Base-by-base conservation (phyloP, 2,797 vertebrate genomes). In the Paguma larvata region DNA sequence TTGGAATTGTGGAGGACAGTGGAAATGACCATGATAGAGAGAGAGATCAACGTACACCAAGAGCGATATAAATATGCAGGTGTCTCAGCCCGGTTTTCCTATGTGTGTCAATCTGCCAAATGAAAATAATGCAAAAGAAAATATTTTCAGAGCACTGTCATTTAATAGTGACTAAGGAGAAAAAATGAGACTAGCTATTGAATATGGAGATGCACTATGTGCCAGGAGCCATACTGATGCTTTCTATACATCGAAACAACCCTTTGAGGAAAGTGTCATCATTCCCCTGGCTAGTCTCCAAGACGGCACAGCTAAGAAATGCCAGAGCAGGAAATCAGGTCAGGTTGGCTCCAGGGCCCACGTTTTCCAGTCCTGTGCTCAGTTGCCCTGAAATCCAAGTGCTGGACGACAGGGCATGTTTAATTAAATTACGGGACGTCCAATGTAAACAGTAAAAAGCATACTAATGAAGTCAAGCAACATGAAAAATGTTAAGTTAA, bases 71-170 rank as follows among this genome's bases (percentile, higher is more conserved):
- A 51, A 84, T 32, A 25, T 41, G 77, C 63, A 91, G 41, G 80
- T 70, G 65, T 70, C 62, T 77, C 59, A 38, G 65, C 51, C 18
- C 23, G 44, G 38, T 73, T 77, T 89, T 68, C 56, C 79, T 62
- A 75, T 0, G 0, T 10, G 53, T 51, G 6, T 84, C 38, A 86
- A 92, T 89, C 79, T 89, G 84, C 51, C 38, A 94, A 83, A 89
- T 91, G 41, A 79, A 96, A 67, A 91, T 44, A 41, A 62, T n/a
- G 8, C 25, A 25, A 87, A 97, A 91, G 51, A 83, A 95, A 93
- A 67, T 6, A 78, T 53, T 91, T 77, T 86, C 44, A 77, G 63
- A 48, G 72, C 12, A 30, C 18, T 63, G 12, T 92, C 51, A 70
- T 77, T 72, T 93, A 87, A 86, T 9, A 70, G 25, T 53, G n/a